These are phyloP conservation scores for Drosophila rellima DNA, from an alignment of 2,888 invertebrate species.

Conservation along the genomic window DNA sequence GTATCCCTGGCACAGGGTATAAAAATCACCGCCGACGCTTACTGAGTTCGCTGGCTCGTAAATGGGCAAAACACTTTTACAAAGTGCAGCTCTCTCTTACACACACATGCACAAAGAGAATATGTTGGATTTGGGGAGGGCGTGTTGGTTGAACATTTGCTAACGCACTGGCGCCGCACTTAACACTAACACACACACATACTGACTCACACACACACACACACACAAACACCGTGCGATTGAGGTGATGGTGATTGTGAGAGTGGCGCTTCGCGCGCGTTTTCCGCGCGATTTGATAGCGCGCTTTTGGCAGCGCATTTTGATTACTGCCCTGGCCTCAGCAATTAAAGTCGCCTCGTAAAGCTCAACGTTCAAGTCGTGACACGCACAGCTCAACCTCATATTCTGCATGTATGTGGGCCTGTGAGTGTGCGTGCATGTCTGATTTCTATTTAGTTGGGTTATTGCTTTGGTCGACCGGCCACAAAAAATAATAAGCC, in stretches of 20 bases:
- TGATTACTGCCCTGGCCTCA: constrained; percentile 57
- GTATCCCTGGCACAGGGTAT: constrained; percentile 59
- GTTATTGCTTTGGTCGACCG: constrained; percentile 65
- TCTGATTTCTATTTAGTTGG: constrained; percentile 77
- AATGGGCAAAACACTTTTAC: constrained; percentile 80
- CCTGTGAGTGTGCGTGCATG: constrained; percentile 40
- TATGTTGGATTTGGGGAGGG: constrained; percentile 12
- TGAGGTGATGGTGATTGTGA: constrained; percentile 65
- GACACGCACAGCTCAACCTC: constrained; percentile 36
- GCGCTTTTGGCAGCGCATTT: constrained; percentile 68
- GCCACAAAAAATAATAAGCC: constrained; percentile 66
- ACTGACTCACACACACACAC: background rate
- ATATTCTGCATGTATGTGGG: background rate
- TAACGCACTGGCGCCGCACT: constrained; percentile 68
- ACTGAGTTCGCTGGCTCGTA: constrained; percentile 71
- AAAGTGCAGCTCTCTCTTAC: constrained; percentile 66
- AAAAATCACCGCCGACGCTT: constrained; percentile 71
- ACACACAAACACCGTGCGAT: constrained; percentile 17
- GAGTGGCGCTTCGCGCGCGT: constrained; percentile 52
- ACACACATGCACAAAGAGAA: constrained; percentile 31
- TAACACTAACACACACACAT: constrained; percentile 62
- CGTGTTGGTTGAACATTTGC: constrained; percentile 49
- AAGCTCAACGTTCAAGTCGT: constrained; percentile 48
- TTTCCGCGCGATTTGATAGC: constrained; percentile 77
- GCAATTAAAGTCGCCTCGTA: constrained; percentile 75